These are phyloP conservation scores for Orthonevra nobilis DNA, from an alignment of 2,888 invertebrate species.

Conservation along the genomic window DNA sequence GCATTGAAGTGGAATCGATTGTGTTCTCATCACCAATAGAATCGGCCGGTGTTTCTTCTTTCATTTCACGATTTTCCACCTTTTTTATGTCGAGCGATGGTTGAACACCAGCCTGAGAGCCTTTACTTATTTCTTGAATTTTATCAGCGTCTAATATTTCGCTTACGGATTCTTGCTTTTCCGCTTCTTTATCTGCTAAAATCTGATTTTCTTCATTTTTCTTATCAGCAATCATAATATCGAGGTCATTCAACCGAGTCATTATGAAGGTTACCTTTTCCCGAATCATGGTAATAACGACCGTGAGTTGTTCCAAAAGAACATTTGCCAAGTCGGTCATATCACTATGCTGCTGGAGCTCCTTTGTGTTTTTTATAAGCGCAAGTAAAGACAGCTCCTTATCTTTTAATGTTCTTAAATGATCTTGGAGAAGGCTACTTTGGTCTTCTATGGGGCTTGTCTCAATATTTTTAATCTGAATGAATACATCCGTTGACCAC, in stretches of 20 bases:
- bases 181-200: slow-evolving; percentile 68
- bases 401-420: slow-evolving; percentile 81
- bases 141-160: neutral
- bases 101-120: too few relatives aligned
- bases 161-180: neutral
- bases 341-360: slow-evolving; percentile 81
- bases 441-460: slow-evolving; percentile 81
- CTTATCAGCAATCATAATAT: slow-evolving; percentile 76
- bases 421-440: slow-evolving; percentile 81
- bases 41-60: slow-evolving; percentile 62
- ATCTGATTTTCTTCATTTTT: slow-evolving; percentile 74
- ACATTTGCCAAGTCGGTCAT: slow-evolving; percentile 80
- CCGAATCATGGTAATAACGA: slow-evolving; percentile 82
- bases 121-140: neutral
- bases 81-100: too few relatives aligned
- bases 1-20: slow-evolving; percentile 87
- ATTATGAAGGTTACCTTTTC: slow-evolving; percentile 84
- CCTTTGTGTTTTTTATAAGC: slow-evolving; percentile 80
- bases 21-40: slow-evolving; percentile 81
- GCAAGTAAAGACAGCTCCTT: slow-evolving; percentile 81
- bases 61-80: too few relatives aligned
- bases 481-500: slow-evolving; percentile 81
- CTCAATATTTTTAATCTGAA: slow-evolving; percentile 77
- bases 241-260: slow-evolving; percentile 82
- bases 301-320: slow-evolving; percentile 82